phyloP scores from a whole-genome alignment of 2,113 vertebrate genomes.

The Tiliqua scincoides region DNA sequence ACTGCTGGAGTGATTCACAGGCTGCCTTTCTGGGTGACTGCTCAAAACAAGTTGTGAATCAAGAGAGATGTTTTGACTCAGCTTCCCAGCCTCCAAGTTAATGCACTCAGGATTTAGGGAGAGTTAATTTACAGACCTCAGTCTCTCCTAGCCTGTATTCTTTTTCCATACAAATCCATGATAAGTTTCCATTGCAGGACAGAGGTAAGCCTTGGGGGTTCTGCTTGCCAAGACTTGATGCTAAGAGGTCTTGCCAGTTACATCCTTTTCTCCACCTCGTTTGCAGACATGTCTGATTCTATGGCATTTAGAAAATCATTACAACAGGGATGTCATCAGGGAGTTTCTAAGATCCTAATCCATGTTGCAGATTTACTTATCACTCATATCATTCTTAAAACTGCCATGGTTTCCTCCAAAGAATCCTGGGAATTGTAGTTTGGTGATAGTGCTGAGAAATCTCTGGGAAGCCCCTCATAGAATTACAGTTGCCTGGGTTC shows the following conservation, averaged over 20 bases:
- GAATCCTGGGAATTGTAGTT: background rate
- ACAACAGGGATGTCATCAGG: background rate
- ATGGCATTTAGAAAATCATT: background rate
- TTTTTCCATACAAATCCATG: conserved; percentile 42
- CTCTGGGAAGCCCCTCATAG: background rate
- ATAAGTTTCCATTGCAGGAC: conserved; percentile 54
- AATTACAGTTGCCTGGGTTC: background rate
- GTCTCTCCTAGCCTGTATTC: conserved; percentile 42
- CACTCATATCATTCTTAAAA: background rate
- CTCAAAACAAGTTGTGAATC: conserved; percentile 75
- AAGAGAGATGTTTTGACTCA: conserved; percentile 67
- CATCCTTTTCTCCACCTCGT: background rate
- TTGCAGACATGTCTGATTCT: accelerated
- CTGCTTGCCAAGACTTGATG: conserved; percentile 17
- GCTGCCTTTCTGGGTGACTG: conserved; percentile 65
- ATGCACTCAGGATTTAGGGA: conserved; percentile 58
- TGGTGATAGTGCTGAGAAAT: background rate
- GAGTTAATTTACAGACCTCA: conserved; percentile 57
- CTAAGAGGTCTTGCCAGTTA: conserved; percentile 43
- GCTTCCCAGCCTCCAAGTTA: conserved; percentile 68
- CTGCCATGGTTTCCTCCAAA: background rate
- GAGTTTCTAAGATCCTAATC: background rate
- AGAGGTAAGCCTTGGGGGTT: conserved; percentile 43
- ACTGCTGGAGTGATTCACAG: conserved; percentile 71
- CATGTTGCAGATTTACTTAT: background rate